Conservation (phyloP, 2,797 vertebrate genomes). For the Dermochelys coriacea region DNA sequence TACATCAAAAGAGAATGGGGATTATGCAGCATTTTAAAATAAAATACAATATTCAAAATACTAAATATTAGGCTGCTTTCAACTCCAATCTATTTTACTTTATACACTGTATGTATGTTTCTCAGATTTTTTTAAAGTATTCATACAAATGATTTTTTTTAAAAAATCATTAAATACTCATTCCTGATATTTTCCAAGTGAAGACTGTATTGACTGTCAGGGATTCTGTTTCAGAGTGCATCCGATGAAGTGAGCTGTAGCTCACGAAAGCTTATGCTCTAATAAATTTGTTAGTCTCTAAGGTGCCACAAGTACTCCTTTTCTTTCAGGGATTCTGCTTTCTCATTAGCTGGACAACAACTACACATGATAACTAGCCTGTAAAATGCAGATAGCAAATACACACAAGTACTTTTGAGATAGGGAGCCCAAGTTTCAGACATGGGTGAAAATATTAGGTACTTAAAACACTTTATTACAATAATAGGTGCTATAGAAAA, state of each 20-base stretch:
- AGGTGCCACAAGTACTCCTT: too few species aligned
- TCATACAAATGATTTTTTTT: background rate
- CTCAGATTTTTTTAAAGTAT: background rate
- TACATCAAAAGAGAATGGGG: background rate
- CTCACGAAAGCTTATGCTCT: too few species aligned
- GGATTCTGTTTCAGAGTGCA: fast-evolving
- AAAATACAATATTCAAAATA: background rate
- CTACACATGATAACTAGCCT: background rate
- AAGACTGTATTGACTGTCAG: background rate
- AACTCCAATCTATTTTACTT: background rate
- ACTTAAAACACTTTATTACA: background rate
- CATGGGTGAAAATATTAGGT: background rate
- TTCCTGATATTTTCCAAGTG: background rate
- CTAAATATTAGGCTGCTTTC: background rate
- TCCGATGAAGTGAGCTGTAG: too few species aligned
- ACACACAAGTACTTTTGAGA: background rate
- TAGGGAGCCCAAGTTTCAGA: background rate
- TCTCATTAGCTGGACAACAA: background rate
- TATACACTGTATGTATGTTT: background rate
- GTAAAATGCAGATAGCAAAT: background rate
- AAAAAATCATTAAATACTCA: background rate
- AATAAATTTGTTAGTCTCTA: too few species aligned
- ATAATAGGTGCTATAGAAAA: background rate
- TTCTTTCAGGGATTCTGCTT: background rate
- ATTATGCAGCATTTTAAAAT: background rate